A percentile compares a stretch with the other conserved stretches of the same genome.
Conservation (phyloP, 2,113 vertebrate genomes). For the Ceyx melanurus region DNA sequence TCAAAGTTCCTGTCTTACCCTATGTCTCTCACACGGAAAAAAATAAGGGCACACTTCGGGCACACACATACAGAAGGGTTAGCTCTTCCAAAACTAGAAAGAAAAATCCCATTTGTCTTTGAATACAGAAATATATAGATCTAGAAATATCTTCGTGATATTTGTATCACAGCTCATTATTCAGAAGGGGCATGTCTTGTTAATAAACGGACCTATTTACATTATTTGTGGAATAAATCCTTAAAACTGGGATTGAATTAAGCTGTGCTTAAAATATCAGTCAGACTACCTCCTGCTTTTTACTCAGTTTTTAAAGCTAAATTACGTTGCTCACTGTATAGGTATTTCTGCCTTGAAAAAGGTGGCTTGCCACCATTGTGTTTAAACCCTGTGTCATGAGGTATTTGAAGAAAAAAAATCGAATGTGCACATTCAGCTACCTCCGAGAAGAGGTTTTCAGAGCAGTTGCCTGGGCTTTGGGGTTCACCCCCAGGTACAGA, state of each 20-base stretch:
- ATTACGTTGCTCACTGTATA: background rate
- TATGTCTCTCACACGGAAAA: background rate
- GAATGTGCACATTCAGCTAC: background rate
- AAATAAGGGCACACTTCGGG: background rate
- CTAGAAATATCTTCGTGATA: background rate
- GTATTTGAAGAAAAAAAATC: no score
- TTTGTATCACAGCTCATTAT: background rate
- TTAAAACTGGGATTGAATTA: background rate
- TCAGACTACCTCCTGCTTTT: background rate
- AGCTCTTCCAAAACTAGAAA: background rate
- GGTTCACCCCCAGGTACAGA: background rate
- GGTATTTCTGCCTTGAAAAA: background rate
- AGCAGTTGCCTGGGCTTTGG: background rate
- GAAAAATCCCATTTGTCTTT: background rate
- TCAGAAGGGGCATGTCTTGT: accelerated
- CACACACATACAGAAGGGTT: background rate
- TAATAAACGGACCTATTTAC: background rate
- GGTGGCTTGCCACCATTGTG: background rate
- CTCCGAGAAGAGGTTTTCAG: background rate
- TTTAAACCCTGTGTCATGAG: background rate
- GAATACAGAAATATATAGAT: background rate
- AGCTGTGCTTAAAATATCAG: background rate
- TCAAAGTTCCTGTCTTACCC: constrained; percentile 6
- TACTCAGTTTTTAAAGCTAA: background rate
- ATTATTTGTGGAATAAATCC: background rate